Evolutionary conservation across 37 sponge, comb jelly and placozoan species (phyloP).

Genomic region (Beroe forskalii): DNA sequence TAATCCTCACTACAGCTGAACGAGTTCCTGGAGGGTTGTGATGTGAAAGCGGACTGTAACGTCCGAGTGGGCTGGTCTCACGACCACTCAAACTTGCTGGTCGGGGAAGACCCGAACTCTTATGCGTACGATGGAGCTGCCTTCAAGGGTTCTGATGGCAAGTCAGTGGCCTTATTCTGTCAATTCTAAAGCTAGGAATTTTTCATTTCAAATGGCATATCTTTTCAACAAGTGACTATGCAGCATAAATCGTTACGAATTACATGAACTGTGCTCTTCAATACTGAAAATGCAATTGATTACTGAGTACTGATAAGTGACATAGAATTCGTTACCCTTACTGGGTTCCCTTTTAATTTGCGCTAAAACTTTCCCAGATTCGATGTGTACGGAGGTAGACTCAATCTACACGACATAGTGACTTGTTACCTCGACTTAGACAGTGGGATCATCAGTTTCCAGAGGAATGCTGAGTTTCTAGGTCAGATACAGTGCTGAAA

Average conservation of each 20-base stretch:
- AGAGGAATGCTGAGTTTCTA: constrained; percentile 47
- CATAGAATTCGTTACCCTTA: no score
- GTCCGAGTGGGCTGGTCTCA: constrained; percentile 61
- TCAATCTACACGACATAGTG: constrained; percentile 12
- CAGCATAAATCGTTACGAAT: no score
- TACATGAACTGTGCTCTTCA: no score
- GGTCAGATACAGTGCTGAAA: neutral
- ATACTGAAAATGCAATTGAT: no score
- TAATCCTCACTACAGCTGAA: no score
- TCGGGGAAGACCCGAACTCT: constrained; percentile 48
- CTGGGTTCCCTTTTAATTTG: no score
- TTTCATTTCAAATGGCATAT: no score
- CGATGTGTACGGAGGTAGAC: constrained; percentile 32
- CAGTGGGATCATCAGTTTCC: constrained; percentile 35
- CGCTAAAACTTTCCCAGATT: constrained; percentile 19
- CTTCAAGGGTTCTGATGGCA: constrained; percentile 23
- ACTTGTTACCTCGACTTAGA: constrained; percentile 60
- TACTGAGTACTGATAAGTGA: no score
- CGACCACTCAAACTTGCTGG: constrained; percentile 22
- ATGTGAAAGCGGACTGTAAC: constrained; percentile 61
- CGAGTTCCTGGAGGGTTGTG: constrained; percentile 56
- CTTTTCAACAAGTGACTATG: no score
- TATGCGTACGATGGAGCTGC: constrained; percentile 52
- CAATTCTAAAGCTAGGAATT: no score
- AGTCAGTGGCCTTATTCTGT: no score